These are phyloP conservation scores for Mythimna albipuncta DNA, from an alignment of 2,888 invertebrate species.

Conservation along the genomic window DNA sequence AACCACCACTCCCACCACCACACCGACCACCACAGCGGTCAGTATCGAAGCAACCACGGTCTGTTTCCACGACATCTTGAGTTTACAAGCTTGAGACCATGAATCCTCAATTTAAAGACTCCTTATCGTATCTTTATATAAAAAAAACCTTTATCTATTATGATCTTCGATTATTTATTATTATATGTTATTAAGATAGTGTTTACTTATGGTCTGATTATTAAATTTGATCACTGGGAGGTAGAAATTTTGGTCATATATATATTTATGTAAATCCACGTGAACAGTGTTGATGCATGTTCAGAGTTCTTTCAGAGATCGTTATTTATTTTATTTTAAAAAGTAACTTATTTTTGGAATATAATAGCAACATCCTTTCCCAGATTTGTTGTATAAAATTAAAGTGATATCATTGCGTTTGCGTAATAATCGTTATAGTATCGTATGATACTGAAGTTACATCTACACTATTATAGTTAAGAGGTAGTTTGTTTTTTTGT, in stretches of 20 bases:
- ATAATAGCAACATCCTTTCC: too few species aligned
- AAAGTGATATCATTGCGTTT: too few species aligned
- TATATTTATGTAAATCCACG: background rate
- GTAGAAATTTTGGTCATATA: background rate
- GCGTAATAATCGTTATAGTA: too few species aligned
- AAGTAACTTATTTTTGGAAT: too few species aligned
- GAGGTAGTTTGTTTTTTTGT: too few species aligned
- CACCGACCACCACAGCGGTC: constrained; percentile 63
- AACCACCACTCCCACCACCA: constrained; percentile 68
- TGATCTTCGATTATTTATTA: constrained; percentile 36
- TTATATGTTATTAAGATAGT: constrained; percentile 21
- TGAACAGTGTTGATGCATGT: background rate
- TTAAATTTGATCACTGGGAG: constrained; percentile 3
- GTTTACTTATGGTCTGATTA: constrained; percentile 21
- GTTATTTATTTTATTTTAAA: too few species aligned
- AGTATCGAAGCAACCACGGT: constrained; percentile 33
- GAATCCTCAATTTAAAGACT: constrained; percentile 46
- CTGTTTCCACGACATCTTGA: constrained; percentile 34
- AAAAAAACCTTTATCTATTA: constrained; percentile 35
- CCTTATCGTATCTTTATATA: constrained; percentile 41
- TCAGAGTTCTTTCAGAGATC: background rate
- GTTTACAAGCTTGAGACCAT: background rate
- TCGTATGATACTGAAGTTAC: too few species aligned
- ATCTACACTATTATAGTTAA: too few species aligned
- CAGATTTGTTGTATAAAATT: too few species aligned